phyloP scores from a whole-genome alignment of 2,113 vertebrate genomes.

The Neolamprologus sp. region DNA sequence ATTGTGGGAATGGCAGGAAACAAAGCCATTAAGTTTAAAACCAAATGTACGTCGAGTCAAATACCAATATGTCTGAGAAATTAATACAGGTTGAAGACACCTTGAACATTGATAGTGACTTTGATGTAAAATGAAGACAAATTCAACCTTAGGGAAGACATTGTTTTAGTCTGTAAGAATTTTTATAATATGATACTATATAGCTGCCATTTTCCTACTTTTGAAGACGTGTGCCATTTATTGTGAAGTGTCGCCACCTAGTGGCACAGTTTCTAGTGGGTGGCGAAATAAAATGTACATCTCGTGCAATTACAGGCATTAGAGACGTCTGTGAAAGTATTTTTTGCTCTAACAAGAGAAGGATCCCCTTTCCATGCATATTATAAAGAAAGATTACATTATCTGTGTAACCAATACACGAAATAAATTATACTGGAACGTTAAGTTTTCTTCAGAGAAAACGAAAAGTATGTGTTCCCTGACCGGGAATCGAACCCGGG shows the following conservation, averaged over 20 bases:
- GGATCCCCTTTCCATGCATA: background rate
- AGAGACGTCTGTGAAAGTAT: background rate
- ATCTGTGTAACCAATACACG: background rate
- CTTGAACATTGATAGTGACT: background rate
- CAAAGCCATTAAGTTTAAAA: background rate
- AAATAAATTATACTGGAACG: background rate
- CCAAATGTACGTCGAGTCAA: background rate
- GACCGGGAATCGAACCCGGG: constrained; percentile 69
- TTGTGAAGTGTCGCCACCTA: background rate
- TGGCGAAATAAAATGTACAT: background rate
- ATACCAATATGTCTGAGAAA: background rate
- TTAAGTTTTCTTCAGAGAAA: background rate
- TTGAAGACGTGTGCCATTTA: background rate
- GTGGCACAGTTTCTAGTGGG: background rate
- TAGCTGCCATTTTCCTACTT: background rate
- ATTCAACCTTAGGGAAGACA: background rate
- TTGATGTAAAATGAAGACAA: background rate
- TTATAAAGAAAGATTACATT: background rate
- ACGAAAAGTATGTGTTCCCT: background rate
- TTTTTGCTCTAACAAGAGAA: background rate
- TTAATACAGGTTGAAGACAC: background rate
- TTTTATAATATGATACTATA: background rate
- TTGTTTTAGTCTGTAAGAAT: background rate
- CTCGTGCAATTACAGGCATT: background rate
- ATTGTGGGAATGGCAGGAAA: background rate